Evolutionary conservation across 2,797 vertebrate genomes (phyloP), one percentile per base, ranked within the genome.

Genomic region (Enteromius treurensis): DNA sequence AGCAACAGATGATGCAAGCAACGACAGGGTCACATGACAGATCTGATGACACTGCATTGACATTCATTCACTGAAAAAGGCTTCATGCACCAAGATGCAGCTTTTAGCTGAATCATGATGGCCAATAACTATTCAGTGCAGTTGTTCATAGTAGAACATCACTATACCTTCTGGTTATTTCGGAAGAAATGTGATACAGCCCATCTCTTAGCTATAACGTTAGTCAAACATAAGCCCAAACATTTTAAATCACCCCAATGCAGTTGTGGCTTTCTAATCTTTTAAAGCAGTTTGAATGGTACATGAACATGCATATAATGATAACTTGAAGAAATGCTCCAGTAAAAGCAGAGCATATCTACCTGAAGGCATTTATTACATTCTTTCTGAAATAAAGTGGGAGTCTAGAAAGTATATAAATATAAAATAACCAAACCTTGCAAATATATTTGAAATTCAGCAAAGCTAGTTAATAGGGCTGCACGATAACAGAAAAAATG

Each of bases 311-410:
- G 95, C 80, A 90, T 92, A 87, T 83, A 94, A 88, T 68, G 23
- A 91, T 92, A 1, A 49, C 5, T 19, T 9, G 86, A 91, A 95
- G 3, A 85, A 15, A 73, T 23, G 32, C 32, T 60, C n/a, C 23
- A 45, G 55, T 37, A 93, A 92, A 92, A 95, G 94, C 53, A 95
- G 37, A 95, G 93, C 89, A 87, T 79, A 84, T 89, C 92, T 95
- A 95, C 95, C 95, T 95, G 95, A 95, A 95, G 89, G 93, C 91
- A 95, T 94, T 95, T 92, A 95, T 94, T 91, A 95, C 94, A 94
- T 95, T 95, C 94, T 95, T 95, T 95, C 95, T 95, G 91, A 94
- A 95, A 94, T 95, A 95, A 90, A 95, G 94, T 76, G 95, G 94
- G 79, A 94, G 94, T 92, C 94, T 95, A 94, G 92, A 92, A 87